phyloP scores from a whole-genome alignment of 2,113 vertebrate genomes.

The Scopus umbretta region DNA sequence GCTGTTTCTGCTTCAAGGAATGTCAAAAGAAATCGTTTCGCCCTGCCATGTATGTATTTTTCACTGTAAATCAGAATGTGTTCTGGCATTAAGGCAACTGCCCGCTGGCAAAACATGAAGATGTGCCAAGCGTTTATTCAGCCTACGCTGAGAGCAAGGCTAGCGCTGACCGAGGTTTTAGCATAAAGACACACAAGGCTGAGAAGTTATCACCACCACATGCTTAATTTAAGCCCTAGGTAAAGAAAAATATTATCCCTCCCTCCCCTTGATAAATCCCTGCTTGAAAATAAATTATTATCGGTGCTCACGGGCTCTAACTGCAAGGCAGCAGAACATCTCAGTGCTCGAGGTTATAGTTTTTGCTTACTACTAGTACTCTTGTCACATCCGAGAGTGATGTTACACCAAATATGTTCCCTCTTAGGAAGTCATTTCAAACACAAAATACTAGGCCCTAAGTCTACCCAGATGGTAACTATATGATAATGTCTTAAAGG shows the following conservation, averaged over 20 bases:
- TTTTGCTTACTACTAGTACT: neutral
- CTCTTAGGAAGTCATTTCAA: neutral
- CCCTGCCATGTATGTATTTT: neutral
- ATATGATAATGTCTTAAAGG: neutral
- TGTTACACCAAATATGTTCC: neutral
- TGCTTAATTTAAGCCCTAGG: neutral
- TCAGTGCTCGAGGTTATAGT: neutral
- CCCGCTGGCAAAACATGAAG: neutral
- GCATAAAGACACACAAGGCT: neutral
- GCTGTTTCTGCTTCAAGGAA: conserved; percentile 58
- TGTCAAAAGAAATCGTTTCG: conserved; percentile 32
- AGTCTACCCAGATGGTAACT: neutral
- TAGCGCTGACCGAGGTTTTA: neutral
- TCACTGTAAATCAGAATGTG: neutral
- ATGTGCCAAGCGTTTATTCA: neutral
- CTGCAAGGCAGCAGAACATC: neutral
- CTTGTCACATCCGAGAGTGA: neutral
- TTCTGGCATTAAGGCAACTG: neutral
- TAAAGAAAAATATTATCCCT: neutral
- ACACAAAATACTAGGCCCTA: neutral
- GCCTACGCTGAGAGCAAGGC: neutral
- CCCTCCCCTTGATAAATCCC: neutral
- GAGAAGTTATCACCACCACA: neutral
- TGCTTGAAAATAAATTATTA: neutral
- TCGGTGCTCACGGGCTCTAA: neutral